Percentiles rank a stretch among this genome's conserved stretches.
Evolutionary conservation across 2,797 vertebrate genomes (phyloP).

Genomic region (Dryobates pubescens): DNA sequence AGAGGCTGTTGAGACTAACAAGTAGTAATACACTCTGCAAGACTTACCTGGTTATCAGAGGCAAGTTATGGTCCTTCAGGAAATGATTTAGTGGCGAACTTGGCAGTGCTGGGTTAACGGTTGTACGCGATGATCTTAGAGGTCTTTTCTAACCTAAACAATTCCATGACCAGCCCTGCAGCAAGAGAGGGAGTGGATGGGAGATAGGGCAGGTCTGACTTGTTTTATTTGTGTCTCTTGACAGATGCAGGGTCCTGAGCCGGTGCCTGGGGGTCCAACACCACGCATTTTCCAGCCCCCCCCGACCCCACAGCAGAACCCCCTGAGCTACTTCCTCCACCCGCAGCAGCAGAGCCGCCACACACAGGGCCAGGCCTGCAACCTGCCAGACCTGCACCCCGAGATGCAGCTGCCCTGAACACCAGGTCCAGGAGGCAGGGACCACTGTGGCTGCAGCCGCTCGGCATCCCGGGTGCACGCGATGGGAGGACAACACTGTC

Average conservation of each 20-base stretch:
- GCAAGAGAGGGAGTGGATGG: background rate
- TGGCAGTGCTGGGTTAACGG: too few species aligned
- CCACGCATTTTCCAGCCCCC: constrained; percentile 80
- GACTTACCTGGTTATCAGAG: background rate
- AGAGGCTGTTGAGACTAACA: background rate
- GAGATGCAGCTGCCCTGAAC: constrained; percentile 86
- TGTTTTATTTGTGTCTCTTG: background rate
- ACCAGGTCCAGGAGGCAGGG: background rate
- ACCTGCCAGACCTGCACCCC: constrained; percentile 80
- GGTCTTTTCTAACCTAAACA: too few species aligned
- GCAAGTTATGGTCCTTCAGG: background rate
- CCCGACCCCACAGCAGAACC: constrained; percentile 76
- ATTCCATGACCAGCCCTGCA: background rate
- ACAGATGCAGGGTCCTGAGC: constrained; percentile 83
- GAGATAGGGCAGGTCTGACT: background rate
- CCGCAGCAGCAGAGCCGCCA: constrained; percentile 82
- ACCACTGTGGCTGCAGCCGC: background rate
- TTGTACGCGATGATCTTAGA: too few species aligned
- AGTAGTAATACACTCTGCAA: background rate
- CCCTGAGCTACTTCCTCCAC: constrained; percentile 83
- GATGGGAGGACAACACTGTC: rapidly evolving
- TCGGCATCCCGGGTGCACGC: rapidly evolving
- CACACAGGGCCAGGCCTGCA: constrained; percentile 79
- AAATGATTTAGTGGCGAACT: too few species aligned
- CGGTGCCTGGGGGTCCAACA: constrained; percentile 72